Conservation (phyloP, 2,888 invertebrate genomes). For the Drosophila prostipennis region DNA sequence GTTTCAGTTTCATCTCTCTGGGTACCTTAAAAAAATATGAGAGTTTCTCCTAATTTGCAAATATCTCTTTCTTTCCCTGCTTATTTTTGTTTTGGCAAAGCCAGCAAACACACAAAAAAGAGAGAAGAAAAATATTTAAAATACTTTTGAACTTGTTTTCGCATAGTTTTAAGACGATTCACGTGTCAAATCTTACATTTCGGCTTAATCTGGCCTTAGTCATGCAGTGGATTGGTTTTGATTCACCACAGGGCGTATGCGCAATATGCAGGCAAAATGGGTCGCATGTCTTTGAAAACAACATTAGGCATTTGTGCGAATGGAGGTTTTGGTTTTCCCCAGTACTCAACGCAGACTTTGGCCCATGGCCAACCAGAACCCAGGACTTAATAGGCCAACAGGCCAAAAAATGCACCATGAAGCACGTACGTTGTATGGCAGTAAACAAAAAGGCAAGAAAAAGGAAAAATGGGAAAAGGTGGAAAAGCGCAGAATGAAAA, state of each 20-base stretch:
- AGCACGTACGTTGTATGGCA: conserved; percentile 39
- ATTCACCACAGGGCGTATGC: conserved; percentile 65
- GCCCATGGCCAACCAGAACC: conserved; percentile 66
- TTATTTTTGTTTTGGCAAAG: conserved; percentile 33
- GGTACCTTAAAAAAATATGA: conserved; percentile 42
- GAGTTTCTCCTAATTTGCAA: conserved; percentile 80
- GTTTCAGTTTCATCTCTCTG: conserved; percentile 65
- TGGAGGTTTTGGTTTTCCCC: conserved; percentile 61
- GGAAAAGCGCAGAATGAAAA: conserved; percentile 81
- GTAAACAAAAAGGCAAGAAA: background rate
- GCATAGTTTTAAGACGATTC: conserved; percentile 65
- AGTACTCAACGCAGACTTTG: conserved; percentile 45
- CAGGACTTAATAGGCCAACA: conserved; percentile 76
- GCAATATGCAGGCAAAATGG: conserved; percentile 69
- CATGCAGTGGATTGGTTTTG: conserved; percentile 42
- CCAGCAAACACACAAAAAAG: conserved; percentile 2
- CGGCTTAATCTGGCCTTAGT: conserved; percentile 61
- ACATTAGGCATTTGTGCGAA: conserved; percentile 20
- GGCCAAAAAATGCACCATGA: conserved; percentile 62
- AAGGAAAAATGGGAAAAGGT: conserved; percentile 13
- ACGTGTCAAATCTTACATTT: conserved; percentile 69
- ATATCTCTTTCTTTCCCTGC: conserved; percentile 42
- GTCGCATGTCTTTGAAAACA: conserved; percentile 47
- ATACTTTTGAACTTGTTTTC: conserved; percentile 30
- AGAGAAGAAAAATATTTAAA: conserved; percentile 34